Conservation (phyloP, 2,113 vertebrate genomes). For the Lagopus leucura region DNA sequence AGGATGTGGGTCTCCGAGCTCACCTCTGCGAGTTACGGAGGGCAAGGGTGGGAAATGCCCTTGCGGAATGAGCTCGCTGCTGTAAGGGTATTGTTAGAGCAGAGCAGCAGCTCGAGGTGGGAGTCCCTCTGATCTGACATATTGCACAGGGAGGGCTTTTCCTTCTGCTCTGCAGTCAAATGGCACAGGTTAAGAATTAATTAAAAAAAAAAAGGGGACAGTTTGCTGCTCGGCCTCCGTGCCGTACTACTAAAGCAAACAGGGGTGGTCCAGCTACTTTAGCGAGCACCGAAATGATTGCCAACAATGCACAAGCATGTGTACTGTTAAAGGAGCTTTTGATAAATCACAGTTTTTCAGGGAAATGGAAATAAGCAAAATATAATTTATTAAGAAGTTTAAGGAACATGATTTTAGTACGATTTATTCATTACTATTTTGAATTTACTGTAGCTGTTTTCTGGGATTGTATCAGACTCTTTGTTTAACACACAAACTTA, state of each 20-base stretch:
- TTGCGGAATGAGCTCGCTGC: not conserved
- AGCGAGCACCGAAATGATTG: not conserved
- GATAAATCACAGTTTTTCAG: slow-evolving; percentile 32
- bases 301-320: not conserved
- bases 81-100: not conserved
- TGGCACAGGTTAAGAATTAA: not conserved
- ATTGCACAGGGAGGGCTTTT: not conserved
- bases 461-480: slow-evolving; percentile 73
- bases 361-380: slow-evolving; percentile 86
- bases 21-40: not conserved
- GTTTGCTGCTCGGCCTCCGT: not conserved
- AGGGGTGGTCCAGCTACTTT: not conserved
- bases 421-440: slow-evolving; percentile 56
- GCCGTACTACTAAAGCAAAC: not conserved
- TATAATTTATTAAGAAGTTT: slow-evolving; percentile 82
- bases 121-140: not conserved
- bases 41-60: not conserved
- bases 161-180: not conserved
- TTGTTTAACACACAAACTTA: slow-evolving; percentile 27
- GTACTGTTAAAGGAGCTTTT: slow-evolving; percentile 24
- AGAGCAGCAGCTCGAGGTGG: not conserved
- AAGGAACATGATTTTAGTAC: slow-evolving; percentile 44
- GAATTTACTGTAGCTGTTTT: slow-evolving; percentile 73
- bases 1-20: not conserved
- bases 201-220: not conserved